Evolutionary conservation across 2,888 invertebrate genomes (phyloP), one percentile per base, ranked within the genome.

Genomic region (Acleris sparsana): DNA sequence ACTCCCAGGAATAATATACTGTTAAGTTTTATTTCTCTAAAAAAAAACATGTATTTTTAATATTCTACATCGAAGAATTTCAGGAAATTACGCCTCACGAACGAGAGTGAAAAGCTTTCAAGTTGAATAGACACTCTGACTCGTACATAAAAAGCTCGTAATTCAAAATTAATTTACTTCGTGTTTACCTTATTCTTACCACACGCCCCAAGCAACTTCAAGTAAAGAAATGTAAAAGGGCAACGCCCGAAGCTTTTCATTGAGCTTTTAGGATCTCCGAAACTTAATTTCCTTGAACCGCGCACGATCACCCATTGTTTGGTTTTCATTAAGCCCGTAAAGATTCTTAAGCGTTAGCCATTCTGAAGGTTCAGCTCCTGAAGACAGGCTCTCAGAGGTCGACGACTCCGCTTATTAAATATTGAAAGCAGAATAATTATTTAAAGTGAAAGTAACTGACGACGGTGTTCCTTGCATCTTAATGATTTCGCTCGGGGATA

Each of bases 401-500:
- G 57, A 51, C 57, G 67, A 59, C 62, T 60, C 56, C 39, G 59
- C 58, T 62, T 56, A 59, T 65, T 48, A 65, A 65, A 62, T 65
- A 64, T 65, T 57, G 62, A 67, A 63, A 63, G 63, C 60, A 49
- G 60, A 52, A 60, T 56, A 63, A 71, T 72, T 70, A 68, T 70
- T 70, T 71, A 62, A 66, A 75, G 80, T 76, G 80, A 80, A 80
- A 80, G 79, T 72, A 67, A 72, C 69, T 58, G 73, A 64, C 74
- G 70, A 66, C 71, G 70, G 69, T 69, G 69, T 71, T 72, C 74
- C 72, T 70, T 70, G 74, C 75, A 76, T 77, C 71, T 72, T 72
- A 77, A 78, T 75, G 70, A 72, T 69, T 71, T 67, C 62, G 74
- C 78, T 77, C 76, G 78, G 78, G 60, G 60, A 60, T 73, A 76